A percentile compares a stretch with the other conserved stretches of the same genome.
Evolutionary conservation across 1,140 invertebrate species (phyloP).

Genomic region (Hypsibius dujardini): DNA sequence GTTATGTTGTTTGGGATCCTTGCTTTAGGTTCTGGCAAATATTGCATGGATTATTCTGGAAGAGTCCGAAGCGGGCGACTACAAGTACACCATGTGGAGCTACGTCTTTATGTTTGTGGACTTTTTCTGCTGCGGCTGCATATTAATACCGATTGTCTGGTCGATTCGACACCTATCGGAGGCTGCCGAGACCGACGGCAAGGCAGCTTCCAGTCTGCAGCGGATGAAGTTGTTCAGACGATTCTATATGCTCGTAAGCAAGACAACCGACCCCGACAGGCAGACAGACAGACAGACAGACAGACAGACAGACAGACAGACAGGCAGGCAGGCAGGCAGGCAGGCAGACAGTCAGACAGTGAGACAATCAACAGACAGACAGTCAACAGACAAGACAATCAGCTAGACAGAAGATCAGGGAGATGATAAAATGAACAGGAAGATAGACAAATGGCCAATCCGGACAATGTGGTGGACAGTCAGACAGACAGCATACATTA

Average conservation of each 20-base stretch:
- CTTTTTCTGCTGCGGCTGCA: constrained; percentile 86
- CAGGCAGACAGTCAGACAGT: neutral
- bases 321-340: too few species aligned
- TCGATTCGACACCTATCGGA: constrained; percentile 86
- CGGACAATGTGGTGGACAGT: too few species aligned
- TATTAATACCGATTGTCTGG: constrained; percentile 84
- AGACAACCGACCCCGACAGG: neutral
- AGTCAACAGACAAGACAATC: neutral
- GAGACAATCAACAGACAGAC: neutral
- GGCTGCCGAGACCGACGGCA: constrained; percentile 83
- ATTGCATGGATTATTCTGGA: constrained; percentile 92
- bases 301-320: too few species aligned
- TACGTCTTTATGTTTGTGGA: constrained; percentile 86
- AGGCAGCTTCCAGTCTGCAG: constrained; percentile 77
- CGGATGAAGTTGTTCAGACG: constrained; percentile 90
- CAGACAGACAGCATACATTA: too few species aligned
- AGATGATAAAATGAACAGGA: too few species aligned
- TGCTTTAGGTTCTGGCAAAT: constrained; percentile 67
- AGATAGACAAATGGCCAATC: too few species aligned
- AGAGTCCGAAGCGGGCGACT: constrained; percentile 84
- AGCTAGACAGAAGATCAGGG: too few species aligned
- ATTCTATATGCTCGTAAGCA: constrained; percentile 80
- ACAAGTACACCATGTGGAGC: constrained; percentile 70
- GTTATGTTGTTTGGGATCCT: neutral
- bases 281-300: neutral